These are phyloP conservation scores for Poeciliopsis retropinna DNA, from an alignment of 2,113 vertebrate genomes.

Conservation along the genomic window DNA sequence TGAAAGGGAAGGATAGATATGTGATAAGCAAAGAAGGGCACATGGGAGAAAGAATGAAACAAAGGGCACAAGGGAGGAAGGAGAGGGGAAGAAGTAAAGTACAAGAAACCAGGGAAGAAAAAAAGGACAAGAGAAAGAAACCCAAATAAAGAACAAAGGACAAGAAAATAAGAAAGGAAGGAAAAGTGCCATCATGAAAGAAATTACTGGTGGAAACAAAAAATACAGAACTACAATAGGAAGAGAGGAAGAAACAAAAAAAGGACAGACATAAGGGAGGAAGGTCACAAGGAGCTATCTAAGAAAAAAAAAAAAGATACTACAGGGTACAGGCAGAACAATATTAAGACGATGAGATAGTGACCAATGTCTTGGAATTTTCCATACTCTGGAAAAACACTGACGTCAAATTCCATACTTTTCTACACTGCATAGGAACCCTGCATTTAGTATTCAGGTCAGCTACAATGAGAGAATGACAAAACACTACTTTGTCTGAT, in stretches of 20 bases:
- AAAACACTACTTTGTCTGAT: constrained; percentile 71
- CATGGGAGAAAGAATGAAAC: no score
- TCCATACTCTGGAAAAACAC: background rate
- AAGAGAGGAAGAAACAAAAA: background rate
- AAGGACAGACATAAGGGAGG: background rate
- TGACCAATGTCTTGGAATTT: background rate
- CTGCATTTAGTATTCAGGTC: constrained; percentile 64
- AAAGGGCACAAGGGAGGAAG: background rate
- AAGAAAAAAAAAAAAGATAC: background rate
- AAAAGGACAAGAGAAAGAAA: background rate
- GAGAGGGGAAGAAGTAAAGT: background rate
- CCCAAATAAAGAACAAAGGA: background rate
- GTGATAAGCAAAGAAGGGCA: no score
- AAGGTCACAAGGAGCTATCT: background rate
- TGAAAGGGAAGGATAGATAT: no score
- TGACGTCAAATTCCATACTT: background rate
- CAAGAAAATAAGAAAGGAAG: background rate
- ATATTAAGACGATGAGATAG: background rate
- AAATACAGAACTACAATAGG: background rate
- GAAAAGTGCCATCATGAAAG: background rate
- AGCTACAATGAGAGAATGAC: constrained; percentile 57
- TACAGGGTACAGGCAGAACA: background rate
- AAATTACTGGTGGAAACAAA: background rate
- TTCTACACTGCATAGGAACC: background rate
- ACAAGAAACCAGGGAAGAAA: background rate